Evolutionary conservation across 2,797 vertebrate genomes (phyloP).

Genomic region (Champsocephalus gunnari): DNA sequence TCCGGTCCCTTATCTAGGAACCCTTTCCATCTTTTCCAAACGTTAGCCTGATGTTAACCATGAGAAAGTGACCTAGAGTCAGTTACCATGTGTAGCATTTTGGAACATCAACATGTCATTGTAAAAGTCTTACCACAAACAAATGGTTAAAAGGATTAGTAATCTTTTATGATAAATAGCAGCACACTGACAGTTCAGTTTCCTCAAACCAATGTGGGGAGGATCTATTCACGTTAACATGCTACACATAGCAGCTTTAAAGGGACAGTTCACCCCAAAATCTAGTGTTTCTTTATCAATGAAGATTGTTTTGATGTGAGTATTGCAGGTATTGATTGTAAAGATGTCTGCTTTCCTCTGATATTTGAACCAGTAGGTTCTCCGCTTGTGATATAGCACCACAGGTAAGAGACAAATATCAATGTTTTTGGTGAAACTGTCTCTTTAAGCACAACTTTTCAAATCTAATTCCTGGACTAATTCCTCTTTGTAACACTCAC

Average conservation of each 20-base stretch:
- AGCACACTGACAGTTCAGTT: not conserved
- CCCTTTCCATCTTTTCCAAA: slow-evolving; percentile 74
- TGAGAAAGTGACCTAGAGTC: slow-evolving; percentile 70
- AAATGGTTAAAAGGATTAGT: slow-evolving; percentile 13
- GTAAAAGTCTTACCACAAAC: not conserved
- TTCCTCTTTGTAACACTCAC: slow-evolving; percentile 61
- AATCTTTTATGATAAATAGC: slow-evolving; percentile 2
- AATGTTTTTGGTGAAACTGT: too few species aligned
- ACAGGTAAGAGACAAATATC: too few species aligned
- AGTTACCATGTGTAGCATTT: slow-evolving; percentile 51
- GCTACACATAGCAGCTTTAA: slow-evolving; percentile 27
- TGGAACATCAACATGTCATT: slow-evolving; percentile 32
- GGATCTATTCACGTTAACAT: slow-evolving; percentile 19
- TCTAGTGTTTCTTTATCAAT: too few species aligned
- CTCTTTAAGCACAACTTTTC: not conserved
- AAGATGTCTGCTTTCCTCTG: too few species aligned
- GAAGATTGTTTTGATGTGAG: too few species aligned
- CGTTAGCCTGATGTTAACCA: slow-evolving; percentile 76
- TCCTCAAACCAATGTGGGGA: not conserved
- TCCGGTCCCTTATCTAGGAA: slow-evolving; percentile 75
- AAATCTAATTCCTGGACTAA: not conserved
- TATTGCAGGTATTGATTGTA: too few species aligned
- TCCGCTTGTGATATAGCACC: too few species aligned
- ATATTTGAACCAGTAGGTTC: too few species aligned
- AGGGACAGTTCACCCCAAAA: too few species aligned